Base-by-base conservation (phyloP, 1,140 invertebrate genomes). In the Chymomyza costata region DNA sequence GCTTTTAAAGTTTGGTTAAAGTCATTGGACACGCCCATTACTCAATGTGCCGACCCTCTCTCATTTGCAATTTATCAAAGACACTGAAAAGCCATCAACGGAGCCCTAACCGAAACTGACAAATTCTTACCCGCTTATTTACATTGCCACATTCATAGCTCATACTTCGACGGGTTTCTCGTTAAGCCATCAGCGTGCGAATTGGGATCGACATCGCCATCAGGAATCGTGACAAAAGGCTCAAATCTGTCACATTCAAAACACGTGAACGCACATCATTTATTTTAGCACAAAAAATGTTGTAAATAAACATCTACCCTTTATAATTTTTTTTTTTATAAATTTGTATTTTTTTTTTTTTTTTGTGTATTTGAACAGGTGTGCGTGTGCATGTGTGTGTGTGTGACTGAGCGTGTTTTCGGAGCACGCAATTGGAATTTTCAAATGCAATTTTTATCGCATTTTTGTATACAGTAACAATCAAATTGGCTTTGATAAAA, bases 241-340 rank as follows among this genome's bases (percentile, higher is more conserved):
- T 76, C 67, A 76, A 76, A 76, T 76, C 71, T 76, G 71, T 76
- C 71, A 76, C 71, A 76, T 76, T 76, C 71, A 65, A 59, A 76
- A 76, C 71, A 76, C 71, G 71, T 76, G 71, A 76, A 53, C 49
- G 45, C 48, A 53, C 71, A 78, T 76, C 67, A 76, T 76, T 76
- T 76, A 78, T 76, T 64, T 80, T 78, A 73, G 16, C 19, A n/a
- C 38, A n/a, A 16, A 69, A 61, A 53, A 52, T 67, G 31, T 55
- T 56, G 50, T 56, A 73, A 73, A 73, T 73, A 59, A n/a, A n/a
- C n/a, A n/a, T n/a, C n/a, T n/a, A n/a, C n/a, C n/a, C n/a, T n/a
- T n/a, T n/a, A n/a, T n/a, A n/a, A n/a, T n/a, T n/a, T n/a, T n/a
- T n/a, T n/a, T 68, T 68, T 74, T 74, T 74, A 61, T 74, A n/a